These are phyloP conservation scores for Heterotis niloticus DNA, from an alignment of 2,113 vertebrate genomes.

Conservation along the genomic window DNA sequence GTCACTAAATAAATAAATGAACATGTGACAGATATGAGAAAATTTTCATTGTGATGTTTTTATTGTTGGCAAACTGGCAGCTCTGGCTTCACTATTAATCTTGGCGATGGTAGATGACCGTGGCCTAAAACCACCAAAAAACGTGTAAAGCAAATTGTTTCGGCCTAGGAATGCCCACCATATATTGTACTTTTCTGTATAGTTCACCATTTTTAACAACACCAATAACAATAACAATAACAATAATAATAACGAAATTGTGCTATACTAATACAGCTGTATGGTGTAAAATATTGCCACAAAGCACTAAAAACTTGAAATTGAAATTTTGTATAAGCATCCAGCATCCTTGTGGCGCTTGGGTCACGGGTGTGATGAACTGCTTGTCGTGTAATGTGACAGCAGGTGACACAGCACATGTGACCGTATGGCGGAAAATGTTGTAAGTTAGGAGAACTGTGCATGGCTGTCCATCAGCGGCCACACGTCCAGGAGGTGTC, in stretches of 20 bases:
- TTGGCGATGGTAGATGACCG: constrained; percentile 48
- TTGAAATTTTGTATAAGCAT: neutral
- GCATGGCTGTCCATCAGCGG: neutral
- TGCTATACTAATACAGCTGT: no score
- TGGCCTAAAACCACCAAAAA: constrained; percentile 47
- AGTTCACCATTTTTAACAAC: no score
- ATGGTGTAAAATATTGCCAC: no score
- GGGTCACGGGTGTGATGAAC: constrained; percentile 41
- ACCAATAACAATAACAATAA: no score
- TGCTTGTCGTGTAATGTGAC: constrained; percentile 40
- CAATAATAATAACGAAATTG: no score
- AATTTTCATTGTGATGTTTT: constrained; percentile 74
- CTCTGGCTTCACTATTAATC: constrained; percentile 57
- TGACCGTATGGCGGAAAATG: constrained; percentile 14
- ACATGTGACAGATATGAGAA: constrained; percentile 70
- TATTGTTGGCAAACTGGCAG: constrained; percentile 71
- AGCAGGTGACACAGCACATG: constrained; percentile 45
- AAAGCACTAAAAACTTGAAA: no score
- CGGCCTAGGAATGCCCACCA: neutral
- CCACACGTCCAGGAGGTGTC: neutral
- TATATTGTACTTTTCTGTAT: no score
- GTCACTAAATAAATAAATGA: constrained; percentile 64
- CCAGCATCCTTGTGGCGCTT: neutral
- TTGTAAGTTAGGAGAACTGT: neutral
- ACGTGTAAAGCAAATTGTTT: constrained; percentile 26